Evolutionary conservation across 1,140 invertebrate genomes (phyloP), one percentile per base, ranked within the genome.

Genomic region (Ctenoplectra terminalis): DNA sequence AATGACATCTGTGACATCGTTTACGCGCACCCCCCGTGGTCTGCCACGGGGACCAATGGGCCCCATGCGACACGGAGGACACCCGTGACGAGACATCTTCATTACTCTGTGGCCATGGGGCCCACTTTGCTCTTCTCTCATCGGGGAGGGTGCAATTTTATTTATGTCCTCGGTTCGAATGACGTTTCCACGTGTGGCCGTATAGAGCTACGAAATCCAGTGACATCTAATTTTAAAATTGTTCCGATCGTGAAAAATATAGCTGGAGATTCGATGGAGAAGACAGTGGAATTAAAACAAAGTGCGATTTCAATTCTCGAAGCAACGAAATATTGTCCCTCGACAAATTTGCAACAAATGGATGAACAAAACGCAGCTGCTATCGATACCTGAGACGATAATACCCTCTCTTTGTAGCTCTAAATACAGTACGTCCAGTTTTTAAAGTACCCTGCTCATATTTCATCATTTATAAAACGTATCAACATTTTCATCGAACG

Each of bases 11-110:
- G 86, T 92, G 92, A 92, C 92, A 93, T 92, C 91, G 87, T 92
- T 93, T 92, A 93, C 85, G 88, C 82, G 81, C 70, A 73, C 85
- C 91, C 91, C 90, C 89, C 91, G 92, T 87, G 87, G 90, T 85
- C 87, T 79, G 84, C 90, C 91, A 87, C 90, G 86, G 82, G n/a
- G 54, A 85, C 81, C 81, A 88, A 87, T 88, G 83, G 87, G 82
- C 86, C 82, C 80, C 69, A 54, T 61, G 61, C 69, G 81, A 50
- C 60, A 85, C 20, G 15, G 15, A 79, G 34, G 85, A 90, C 86
- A 88, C 83, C 87, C 88, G 86, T 90, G 89, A 90, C 90, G 89
- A 88, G 88, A 92, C 88, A 89, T 92, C 91, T 92, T 92, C 90
- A 92, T 92, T 92, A 92, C 87, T 60, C 71, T 87, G 85, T 66